Evolutionary conservation across 2,113 vertebrate genomes (phyloP).

Genomic region (Sceloporus undulatus): DNA sequence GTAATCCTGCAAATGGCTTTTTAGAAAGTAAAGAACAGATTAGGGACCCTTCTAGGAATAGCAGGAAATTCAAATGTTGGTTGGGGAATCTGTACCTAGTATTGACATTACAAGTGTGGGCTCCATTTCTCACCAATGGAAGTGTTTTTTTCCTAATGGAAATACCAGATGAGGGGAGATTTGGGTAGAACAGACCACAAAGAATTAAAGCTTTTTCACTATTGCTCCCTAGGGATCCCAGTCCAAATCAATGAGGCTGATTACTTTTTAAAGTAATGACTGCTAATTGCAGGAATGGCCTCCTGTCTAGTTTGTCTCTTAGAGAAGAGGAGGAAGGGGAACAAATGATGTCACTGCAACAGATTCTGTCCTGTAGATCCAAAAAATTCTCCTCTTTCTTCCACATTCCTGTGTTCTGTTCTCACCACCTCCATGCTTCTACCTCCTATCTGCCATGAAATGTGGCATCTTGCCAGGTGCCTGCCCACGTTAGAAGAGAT

Average conservation of each 20-base stretch:
- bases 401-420: neutral
- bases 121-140: no score
- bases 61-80: no score
- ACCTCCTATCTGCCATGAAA: constrained; percentile 13
- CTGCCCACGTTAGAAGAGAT: constrained; percentile 7
- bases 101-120: no score
- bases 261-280: no score
- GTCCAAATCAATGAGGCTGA: no score
- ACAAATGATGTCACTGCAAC: neutral
- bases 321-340: neutral
- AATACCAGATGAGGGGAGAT: neutral
- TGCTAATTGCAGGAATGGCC: neutral
- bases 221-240: no score
- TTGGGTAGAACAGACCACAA: no score
- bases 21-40: neutral
- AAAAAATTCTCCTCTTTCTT: neutral
- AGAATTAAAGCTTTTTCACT: no score
- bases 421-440: constrained; percentile 4
- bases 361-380: neutral
- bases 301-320: neutral
- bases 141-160: neutral
- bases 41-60: no score
- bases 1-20: neutral
- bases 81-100: no score
- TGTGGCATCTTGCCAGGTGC: neutral